These are phyloP conservation scores for Acanthococcus lagerstroemiae DNA, from an alignment of 2,888 invertebrate species.

Conservation along the genomic window DNA sequence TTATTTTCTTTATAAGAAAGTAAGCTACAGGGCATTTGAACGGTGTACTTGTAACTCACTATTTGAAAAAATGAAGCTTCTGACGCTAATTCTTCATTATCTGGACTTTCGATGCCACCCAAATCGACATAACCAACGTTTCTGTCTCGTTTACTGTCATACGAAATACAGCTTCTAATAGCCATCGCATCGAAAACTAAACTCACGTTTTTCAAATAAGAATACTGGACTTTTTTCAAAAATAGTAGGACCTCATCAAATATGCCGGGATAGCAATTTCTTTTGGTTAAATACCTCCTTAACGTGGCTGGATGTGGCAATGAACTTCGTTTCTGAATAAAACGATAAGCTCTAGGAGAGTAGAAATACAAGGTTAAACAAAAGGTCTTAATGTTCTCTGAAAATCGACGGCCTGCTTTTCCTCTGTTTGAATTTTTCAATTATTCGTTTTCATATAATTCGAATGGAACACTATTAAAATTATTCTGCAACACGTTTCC, in stretches of 20 bases:
- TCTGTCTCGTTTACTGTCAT: neutral
- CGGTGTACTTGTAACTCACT: neutral
- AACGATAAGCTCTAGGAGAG: neutral
- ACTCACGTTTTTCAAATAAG: neutral
- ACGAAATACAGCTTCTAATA: neutral
- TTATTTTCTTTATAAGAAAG: slow-evolving; percentile 20
- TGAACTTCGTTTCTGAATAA: neutral
- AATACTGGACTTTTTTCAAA: neutral
- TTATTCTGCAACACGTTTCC: neutral
- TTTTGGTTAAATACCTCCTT: neutral
- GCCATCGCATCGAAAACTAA: neutral
- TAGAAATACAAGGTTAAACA: neutral
- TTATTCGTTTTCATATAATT: neutral
- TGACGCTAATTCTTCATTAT: neutral
- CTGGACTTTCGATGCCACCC: neutral
- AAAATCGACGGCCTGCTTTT: neutral
- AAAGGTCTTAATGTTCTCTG: neutral
- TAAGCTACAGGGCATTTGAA: slow-evolving; percentile 23
- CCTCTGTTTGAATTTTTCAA: neutral
- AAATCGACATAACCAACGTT: neutral
- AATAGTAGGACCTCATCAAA: neutral
- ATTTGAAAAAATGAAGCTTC: neutral
- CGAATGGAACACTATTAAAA: neutral
- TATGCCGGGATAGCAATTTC: neutral
- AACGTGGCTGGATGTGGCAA: neutral